A percentile compares a stretch with the other conserved stretches of the same genome.
These are phyloP conservation scores for Gavia stellata DNA, from an alignment of 2,113 vertebrate genomes.

Conservation along the genomic window DNA sequence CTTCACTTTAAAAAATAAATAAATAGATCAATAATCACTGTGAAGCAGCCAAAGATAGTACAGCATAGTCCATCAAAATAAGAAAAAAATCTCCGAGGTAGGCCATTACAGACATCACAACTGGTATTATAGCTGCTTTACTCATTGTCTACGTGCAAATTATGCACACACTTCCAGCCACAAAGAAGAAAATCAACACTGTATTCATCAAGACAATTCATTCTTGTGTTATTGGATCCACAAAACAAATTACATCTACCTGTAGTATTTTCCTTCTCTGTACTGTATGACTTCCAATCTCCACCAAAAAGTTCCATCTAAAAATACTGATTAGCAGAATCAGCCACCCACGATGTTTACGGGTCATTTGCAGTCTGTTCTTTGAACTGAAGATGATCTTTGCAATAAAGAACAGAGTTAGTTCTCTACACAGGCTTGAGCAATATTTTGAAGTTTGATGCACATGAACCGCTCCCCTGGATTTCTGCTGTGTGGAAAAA, in stretches of 20 bases:
- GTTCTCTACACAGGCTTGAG: background rate
- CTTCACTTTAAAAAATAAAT: background rate
- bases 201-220: background rate
- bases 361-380: background rate
- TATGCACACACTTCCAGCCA: background rate
- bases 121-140: background rate
- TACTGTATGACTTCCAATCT: background rate
- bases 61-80: background rate
- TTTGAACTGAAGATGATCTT: background rate
- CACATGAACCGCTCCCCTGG: background rate
- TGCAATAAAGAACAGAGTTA: background rate
- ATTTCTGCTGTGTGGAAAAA: background rate
- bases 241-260: background rate
- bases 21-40: background rate
- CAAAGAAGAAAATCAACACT: conserved; percentile 24
- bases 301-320: background rate
- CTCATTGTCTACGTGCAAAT: background rate
- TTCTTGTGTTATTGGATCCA: background rate
- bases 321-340: background rate
- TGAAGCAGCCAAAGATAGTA: background rate
- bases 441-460: background rate
- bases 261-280: background rate
- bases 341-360: background rate
- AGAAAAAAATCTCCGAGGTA: background rate
- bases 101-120: background rate